Conservation (phyloP, 2,797 vertebrate genomes). For the Protonibea diacanthus region DNA sequence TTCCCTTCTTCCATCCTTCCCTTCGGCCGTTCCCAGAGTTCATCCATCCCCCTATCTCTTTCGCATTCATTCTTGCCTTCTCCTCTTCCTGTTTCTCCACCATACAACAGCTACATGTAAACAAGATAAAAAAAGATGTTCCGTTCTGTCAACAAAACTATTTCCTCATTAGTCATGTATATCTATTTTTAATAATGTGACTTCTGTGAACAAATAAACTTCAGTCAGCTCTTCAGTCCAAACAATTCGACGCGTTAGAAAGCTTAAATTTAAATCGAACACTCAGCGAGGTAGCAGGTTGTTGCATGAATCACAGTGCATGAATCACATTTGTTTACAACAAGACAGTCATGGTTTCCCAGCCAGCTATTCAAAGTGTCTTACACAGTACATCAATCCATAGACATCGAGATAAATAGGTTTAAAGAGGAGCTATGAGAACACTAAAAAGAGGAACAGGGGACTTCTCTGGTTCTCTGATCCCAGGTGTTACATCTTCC, state of each 20-base stretch:
- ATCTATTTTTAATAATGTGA: background rate
- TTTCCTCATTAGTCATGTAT: background rate
- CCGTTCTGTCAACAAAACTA: background rate
- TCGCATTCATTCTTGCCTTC: background rate
- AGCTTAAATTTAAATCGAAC: background rate
- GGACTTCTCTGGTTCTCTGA: conserved; percentile 16
- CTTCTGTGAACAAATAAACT: background rate
- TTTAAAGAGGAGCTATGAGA: background rate
- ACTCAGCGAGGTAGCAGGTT: background rate
- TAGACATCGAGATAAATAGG: background rate
- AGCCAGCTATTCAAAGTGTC: background rate
- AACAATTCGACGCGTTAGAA: background rate
- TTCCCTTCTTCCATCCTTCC: conserved; percentile 24
- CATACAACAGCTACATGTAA: background rate
- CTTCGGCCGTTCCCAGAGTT: background rate
- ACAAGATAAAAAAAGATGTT: background rate
- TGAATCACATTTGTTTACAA: background rate
- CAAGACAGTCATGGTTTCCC: background rate
- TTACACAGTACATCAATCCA: background rate
- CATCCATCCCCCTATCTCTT: background rate
- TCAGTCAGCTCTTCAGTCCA: background rate
- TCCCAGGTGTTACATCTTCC: conserved; percentile 3
- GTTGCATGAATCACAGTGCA: background rate
- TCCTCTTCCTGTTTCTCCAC: background rate
- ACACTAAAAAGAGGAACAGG: background rate